Base-by-base conservation (phyloP, 2,888 invertebrate genomes). In the Melieria picta region DNA sequence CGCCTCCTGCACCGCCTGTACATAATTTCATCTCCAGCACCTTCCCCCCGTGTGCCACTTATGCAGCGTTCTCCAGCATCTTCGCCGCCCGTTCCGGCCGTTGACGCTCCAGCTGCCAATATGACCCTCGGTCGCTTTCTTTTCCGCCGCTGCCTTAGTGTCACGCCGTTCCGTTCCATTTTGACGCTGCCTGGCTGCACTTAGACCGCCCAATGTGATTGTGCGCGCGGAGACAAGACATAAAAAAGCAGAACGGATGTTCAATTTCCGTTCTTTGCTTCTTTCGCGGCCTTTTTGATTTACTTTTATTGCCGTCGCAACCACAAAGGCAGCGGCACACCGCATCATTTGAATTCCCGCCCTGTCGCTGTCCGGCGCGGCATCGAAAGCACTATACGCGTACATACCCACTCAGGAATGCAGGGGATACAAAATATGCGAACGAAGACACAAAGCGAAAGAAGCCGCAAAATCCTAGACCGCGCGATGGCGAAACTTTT, bases 221-320 rank as follows among this genome's bases (percentile, higher is more conserved):
- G 30, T 30, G 30, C 30, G 30, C 30, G 30, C 30, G 30, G 30
- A 50, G 7, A 50, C 7, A 50, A 50, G 11, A 11, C 11, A 50
- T 10, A 50, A 50, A 50, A 47, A 42, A 45, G 45, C 45, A 48
- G 63, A 70, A 56, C 71, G 73, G 71, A 73, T 63, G 73, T 73
- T 71, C 67, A 73, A 71, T 73, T 71, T 71, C 73, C 71, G 60
- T 52, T 69, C 55, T 68, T 63, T 46, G 30, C 42, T 45, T 58
- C 62, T 69, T 48, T 4, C 58, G 43, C 42, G 61, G 9, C 5
- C 43, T 10, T 13, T 30, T 11, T 61, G 43, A n/a, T 45, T 46
- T 65, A 65, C 13, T 65, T 57, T 65, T 65, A 55, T 57, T 56
- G 30, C 46, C 47, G 55, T 57, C 55, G 55, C 30, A 50, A 10